Base-by-base conservation (phyloP, 2,888 invertebrate genomes). In the Muscina levida region DNA sequence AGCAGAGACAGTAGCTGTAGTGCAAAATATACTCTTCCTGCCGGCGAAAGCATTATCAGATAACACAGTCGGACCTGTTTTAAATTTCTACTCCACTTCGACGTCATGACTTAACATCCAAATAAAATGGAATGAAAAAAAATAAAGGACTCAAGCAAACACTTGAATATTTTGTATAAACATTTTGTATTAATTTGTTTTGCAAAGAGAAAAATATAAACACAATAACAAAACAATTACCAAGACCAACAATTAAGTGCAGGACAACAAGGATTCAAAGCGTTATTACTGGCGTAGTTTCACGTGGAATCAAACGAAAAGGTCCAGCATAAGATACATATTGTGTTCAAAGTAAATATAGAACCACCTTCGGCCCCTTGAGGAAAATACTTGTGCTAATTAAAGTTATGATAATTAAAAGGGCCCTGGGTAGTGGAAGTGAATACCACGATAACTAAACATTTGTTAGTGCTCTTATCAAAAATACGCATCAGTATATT, bases 331-430 rank as follows among this genome's bases (percentile, higher is more conserved):
- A 31, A 31, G 8, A 31, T 31, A 11, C 19, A 19, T 4, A 19
- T 22, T 5, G 10, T 39, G 5, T 39, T n/a, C n/a, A 15, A 1
- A 59, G 17, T 6, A 42, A 19, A 42, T 22, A n/a, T n/a, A n/a
- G 62, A 57, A 31, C 8, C 17, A 62, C 19, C 42, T 42, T 62
- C 42, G 42, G 39, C 22, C 22, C 1, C 62, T 42, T 42, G 13
- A 22, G 39, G 42, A 15, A 42, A 22, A 42, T 62, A 10, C 19
- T 62, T 19, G 19, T 22, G 62, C 42, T 62, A 62, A 62, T 62
- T 62, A 42, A 62, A 62, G 42, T 42, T 42, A 62, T 2, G 39
- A 19, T 62, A 42, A 62, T 62, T 62, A 62, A 62, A 62, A 39
- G 24, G 59, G 39, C 17, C 59, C n/a, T 4, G 19, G 59, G 39